Conservation (phyloP, 2,113 vertebrate species). For the Empidonax alnorum region DNA sequence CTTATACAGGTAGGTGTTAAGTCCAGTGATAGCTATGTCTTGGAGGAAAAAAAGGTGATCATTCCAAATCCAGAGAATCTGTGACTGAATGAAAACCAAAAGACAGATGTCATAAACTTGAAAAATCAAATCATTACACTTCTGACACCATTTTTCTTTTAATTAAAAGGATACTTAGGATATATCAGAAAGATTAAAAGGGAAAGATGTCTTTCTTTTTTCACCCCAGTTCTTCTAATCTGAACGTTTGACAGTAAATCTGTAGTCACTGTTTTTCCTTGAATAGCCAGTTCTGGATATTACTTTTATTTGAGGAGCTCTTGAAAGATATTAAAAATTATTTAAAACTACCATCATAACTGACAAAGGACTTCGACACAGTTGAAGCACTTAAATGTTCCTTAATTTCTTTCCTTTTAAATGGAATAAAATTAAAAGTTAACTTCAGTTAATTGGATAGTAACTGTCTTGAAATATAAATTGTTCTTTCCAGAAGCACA, state of each 20-base stretch:
- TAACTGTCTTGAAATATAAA: not conserved
- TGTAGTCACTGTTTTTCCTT: not conserved
- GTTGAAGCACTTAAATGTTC: not conserved
- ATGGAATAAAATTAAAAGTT: not conserved
- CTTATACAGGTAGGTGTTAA: not conserved
- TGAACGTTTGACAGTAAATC: not conserved
- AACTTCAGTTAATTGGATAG: not conserved
- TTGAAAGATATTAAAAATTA: not conserved
- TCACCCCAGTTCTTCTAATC: not conserved
- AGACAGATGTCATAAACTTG: not conserved
- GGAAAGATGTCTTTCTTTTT: not conserved
- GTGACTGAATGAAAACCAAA: not conserved
- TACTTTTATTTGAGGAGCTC: not conserved
- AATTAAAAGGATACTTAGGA: not conserved
- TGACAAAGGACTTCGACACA: not conserved
- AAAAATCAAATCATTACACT: not conserved
- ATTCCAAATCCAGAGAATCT: not conserved
- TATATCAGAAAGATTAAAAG: not conserved
- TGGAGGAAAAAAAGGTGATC: not conserved
- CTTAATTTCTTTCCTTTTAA: not conserved
- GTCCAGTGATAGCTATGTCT: not conserved
- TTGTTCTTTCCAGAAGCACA: not conserved
- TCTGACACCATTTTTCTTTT: not conserved
- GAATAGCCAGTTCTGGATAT: not conserved
- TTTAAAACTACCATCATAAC: not conserved